Evolutionary conservation across 2,888 invertebrate species (phyloP).

Genomic region (Sepioteuthis lessoniana): DNA sequence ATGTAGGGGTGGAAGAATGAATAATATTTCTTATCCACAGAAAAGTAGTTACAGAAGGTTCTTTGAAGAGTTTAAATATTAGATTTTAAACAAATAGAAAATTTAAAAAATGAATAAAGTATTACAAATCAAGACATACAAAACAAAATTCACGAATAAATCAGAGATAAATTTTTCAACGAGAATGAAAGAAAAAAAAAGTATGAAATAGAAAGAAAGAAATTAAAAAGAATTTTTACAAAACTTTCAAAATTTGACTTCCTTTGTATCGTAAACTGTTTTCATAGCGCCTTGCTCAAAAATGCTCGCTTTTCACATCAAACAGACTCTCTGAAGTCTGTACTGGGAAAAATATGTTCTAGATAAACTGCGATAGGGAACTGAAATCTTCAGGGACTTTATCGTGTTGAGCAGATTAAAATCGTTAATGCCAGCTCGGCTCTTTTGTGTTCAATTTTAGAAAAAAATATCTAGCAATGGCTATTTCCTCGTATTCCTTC

Average conservation of each 20-base stretch:
- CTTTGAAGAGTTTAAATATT: constrained; percentile 21
- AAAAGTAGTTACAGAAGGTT: not conserved
- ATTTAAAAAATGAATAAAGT: not conserved
- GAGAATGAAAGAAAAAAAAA: not conserved
- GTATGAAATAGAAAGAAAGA: too few species aligned
- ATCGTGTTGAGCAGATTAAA: not conserved
- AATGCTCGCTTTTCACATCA: not conserved
- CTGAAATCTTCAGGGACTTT: not conserved
- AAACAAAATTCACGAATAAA: not conserved
- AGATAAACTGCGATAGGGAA: constrained; percentile 23
- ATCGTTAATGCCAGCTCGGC: not conserved
- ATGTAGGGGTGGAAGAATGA: not conserved
- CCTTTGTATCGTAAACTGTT: not conserved
- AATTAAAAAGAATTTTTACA: not conserved
- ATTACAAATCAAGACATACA: not conserved
- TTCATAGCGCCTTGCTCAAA: not conserved
- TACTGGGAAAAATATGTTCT: not conserved
- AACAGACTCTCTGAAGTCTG: constrained; percentile 33
- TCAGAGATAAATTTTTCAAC: not conserved
- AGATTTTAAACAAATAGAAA: not conserved
- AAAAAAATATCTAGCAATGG: too few species aligned
- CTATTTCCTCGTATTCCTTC: too few species aligned
- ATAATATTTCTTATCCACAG: not conserved
- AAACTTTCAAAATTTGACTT: not conserved
- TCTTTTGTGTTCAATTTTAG: not conserved